phyloP scores from a whole-genome alignment of 37 sponge, comb jelly and placozoan species.

The Haliclona indistincta region DNA sequence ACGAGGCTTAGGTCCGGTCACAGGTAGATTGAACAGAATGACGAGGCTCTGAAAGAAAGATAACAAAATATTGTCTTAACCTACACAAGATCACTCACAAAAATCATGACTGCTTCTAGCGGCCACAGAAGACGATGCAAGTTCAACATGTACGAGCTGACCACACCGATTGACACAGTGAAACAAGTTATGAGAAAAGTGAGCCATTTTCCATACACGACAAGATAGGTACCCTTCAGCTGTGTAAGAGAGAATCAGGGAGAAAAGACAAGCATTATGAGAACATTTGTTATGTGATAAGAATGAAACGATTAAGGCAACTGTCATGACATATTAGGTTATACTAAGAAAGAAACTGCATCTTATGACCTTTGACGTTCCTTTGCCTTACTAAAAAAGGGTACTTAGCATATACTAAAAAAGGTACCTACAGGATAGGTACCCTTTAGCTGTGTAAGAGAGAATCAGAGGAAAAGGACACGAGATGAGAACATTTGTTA shows the following conservation, averaged over 20 bases:
- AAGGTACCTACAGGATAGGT: conserved; percentile 82
- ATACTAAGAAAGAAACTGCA: too few species aligned
- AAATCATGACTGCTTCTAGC: conserved; percentile 47
- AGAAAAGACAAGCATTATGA: neutral
- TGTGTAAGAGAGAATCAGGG: neutral
- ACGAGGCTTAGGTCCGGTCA: conserved; percentile 34
- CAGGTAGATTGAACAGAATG: conserved; percentile 32
- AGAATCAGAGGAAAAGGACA: neutral
- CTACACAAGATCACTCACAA: conserved; percentile 32
- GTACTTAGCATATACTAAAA: too few species aligned
- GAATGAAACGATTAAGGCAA: neutral
- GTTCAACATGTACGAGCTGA: conserved; percentile 37
- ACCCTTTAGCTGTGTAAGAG: conserved; percentile 62
- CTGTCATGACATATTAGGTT: neutral
- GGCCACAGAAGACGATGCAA: conserved; percentile 70
- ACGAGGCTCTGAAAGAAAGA: conserved; percentile 46
- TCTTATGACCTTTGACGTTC: too few species aligned
- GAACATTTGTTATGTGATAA: neutral
- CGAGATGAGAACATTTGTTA: neutral
- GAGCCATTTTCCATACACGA: conserved; percentile 72
- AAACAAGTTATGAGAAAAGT: conserved; percentile 41
- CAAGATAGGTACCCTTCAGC: conserved; percentile 84
- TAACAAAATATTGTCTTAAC: neutral
- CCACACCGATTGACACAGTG: conserved; percentile 52
- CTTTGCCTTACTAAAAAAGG: too few species aligned